phyloP scores from a whole-genome alignment of 2,888 invertebrate species.

The Lasiommata megera region DNA sequence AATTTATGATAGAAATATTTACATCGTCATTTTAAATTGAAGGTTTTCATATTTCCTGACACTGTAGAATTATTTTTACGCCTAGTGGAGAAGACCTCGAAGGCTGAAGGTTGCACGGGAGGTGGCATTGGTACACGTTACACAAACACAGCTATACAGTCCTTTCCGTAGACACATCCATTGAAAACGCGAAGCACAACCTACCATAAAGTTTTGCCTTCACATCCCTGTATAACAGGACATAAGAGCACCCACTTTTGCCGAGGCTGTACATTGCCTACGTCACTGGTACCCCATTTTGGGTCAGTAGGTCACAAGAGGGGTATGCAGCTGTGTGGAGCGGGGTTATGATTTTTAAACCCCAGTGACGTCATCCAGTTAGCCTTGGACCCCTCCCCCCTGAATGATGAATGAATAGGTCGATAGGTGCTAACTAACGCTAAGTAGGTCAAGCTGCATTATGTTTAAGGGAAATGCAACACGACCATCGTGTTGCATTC shows the following conservation, averaged over 20 bases:
- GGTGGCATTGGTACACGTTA: slow-evolving; percentile 40
- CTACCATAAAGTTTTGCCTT: slow-evolving; percentile 47
- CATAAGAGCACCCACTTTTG: slow-evolving; percentile 39
- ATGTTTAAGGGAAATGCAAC: slow-evolving; percentile 11
- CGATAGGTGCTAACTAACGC: slow-evolving; percentile 46
- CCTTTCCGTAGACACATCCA: slow-evolving; percentile 59
- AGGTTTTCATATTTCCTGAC: slow-evolving; percentile 19
- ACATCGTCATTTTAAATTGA: slow-evolving; percentile 4
- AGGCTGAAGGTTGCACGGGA: slow-evolving; percentile 43
- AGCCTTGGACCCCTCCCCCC: slow-evolving; percentile 45
- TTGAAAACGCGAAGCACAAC: slow-evolving; percentile 60
- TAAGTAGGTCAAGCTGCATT: slow-evolving; percentile 30
- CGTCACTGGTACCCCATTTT: slow-evolving; percentile 71
- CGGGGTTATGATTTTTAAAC: slow-evolving; percentile 63
- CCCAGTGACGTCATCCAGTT: slow-evolving; percentile 64
- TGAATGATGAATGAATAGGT: slow-evolving; percentile 74
- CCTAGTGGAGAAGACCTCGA: slow-evolving; percentile 29
- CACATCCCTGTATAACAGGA: slow-evolving; percentile 27
- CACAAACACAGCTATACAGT: slow-evolving; percentile 36
- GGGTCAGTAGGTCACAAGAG: slow-evolving; percentile 75
- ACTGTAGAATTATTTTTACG: slow-evolving; percentile 17
- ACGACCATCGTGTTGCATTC: neutral
- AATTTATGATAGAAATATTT: too few relatives aligned
- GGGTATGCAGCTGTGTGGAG: slow-evolving; percentile 64
- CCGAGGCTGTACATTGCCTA: slow-evolving; percentile 61